Percentiles rank a stretch among this genome's conserved stretches.
Conservation (phyloP, 2,113 vertebrate genomes). For the Dipodomys ordii region DNA sequence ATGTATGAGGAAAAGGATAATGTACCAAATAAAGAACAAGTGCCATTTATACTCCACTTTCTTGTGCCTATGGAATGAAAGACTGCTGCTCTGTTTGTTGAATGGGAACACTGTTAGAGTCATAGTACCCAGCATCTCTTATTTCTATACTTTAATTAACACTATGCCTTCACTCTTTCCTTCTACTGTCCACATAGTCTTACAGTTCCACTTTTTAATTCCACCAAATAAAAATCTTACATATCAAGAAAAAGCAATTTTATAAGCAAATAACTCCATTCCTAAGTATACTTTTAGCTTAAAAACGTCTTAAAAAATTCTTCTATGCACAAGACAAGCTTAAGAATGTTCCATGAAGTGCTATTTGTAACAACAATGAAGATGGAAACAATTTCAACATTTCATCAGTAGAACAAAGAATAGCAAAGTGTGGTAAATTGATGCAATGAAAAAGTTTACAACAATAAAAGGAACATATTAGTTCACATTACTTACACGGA, state of each 20-base stretch:
- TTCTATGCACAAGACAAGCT: neutral
- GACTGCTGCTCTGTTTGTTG: neutral
- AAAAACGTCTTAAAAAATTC: conserved; percentile 6
- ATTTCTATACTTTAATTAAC: neutral
- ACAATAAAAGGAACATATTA: neutral
- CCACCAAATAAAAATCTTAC: conserved; percentile 40
- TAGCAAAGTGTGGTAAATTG: neutral
- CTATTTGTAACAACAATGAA: conserved; percentile 3
- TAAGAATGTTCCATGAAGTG: neutral
- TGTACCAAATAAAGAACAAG: conserved; percentile 6
- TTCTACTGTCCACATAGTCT: neutral
- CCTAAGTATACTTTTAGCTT: neutral
- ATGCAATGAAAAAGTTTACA: neutral
- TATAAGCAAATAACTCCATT: conserved; percentile 13
- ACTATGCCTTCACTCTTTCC: neutral
- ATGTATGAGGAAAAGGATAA: neutral
- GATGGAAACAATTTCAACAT: conserved; percentile 10
- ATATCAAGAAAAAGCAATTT: neutral
- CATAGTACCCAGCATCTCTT: neutral
- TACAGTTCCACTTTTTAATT: neutral
- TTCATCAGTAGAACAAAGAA: conserved; percentile 11
- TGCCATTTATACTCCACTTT: neutral
- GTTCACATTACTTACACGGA: neutral
- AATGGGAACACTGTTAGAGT: neutral
- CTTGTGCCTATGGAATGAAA: neutral